Evolutionary conservation across 2,113 vertebrate genomes (phyloP).

Genomic region (Gallinago undulata): DNA sequence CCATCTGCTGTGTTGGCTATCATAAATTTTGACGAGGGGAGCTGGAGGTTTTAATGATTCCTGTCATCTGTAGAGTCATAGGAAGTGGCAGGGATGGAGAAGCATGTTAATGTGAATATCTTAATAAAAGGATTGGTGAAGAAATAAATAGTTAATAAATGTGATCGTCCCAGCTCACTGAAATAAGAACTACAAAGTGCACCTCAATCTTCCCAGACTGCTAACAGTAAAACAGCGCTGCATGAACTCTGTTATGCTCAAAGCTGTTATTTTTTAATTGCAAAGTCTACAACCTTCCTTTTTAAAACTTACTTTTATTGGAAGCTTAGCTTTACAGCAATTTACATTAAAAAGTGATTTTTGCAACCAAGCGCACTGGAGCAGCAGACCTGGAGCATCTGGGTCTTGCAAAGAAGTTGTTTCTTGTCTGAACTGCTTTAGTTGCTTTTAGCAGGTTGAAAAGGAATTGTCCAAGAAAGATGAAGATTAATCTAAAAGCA

Average conservation of each 20-base stretch:
- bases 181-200: not conserved
- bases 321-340: not conserved
- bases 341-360: not conserved
- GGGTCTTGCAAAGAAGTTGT: not conserved
- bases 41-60: not conserved
- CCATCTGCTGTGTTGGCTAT: not conserved
- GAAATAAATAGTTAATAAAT: not conserved
- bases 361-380: not conserved
- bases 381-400: not conserved
- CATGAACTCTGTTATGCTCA: not conserved
- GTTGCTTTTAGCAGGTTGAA: not conserved
- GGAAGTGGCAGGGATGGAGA: not conserved
- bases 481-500: not conserved
- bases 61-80: not conserved
- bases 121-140: not conserved
- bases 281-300: not conserved
- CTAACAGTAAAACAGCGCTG: not conserved
- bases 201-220: not conserved
- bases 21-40: not conserved
- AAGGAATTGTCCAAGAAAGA: not conserved
- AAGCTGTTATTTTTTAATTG: not conserved
- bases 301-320: not conserved
- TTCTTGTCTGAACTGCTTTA: not conserved
- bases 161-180: not conserved
- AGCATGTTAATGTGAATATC: not conserved